Base-by-base conservation (phyloP, 2,888 invertebrate species). In the Euproctis similis region DNA sequence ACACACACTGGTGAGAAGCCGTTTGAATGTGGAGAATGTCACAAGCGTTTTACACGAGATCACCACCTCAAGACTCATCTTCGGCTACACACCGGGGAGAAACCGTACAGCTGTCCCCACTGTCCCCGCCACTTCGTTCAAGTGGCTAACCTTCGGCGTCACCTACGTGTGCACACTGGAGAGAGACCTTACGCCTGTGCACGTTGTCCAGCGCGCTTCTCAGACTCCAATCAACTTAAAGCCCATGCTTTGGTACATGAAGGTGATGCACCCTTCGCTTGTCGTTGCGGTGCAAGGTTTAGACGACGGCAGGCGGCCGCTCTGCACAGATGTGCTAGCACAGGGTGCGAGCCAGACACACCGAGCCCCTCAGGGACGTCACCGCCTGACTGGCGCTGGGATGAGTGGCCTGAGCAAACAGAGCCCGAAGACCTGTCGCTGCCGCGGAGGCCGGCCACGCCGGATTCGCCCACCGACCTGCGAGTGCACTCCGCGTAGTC, bases 1-100 rank as follows among this genome's bases (percentile, higher is more conserved):
- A 97, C 96, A 0, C 96, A 96, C 69, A 96, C 96, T 1, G 96
- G 96, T 0, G 96, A 96, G 65, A 96, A 96, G 59, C 96, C 96
- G 0, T 96, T 96, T 78, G 93, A 95, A 65, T 96, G 96, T 59
- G 91, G 90, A 14, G 93, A 95, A 70, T 96, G 96, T 64, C 92
- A 95, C 66, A 96, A 96, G 71, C 87, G 95, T 42, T 96, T 96
- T 73, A 96, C 96, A 1, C 88, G 96, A 26, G 96, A 96, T 65
- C 96, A 96, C 59, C 96, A 96, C 59, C 85, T 96, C 28, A 96
- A 96, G 77, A 96, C 96, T 0, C 96, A 96, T 74, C 92, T 96
- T 87, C 87, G 96, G 12, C 81, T 96, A 37, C 96, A 96, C 70
- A 96, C 96, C 1, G 96, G 96, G 1, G 96, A 96, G 69, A 93